These are phyloP conservation scores for Paraescarpia echinospica DNA, from an alignment of 1,140 invertebrate species.

Conservation along the genomic window DNA sequence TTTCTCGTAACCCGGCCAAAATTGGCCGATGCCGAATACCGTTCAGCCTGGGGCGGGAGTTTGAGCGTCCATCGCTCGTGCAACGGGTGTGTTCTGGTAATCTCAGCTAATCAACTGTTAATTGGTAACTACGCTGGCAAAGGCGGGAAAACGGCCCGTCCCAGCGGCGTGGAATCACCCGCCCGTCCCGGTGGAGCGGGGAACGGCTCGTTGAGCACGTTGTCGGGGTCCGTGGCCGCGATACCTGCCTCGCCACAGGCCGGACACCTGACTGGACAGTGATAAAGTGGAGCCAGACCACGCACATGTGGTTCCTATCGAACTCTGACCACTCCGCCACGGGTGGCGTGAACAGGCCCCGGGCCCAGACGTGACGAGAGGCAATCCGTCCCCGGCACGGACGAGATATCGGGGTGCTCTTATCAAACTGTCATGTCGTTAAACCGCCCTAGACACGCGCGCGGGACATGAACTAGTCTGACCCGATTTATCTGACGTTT, in stretches of 20 bases:
- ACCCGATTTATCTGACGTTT: neutral
- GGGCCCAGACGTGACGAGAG: neutral
- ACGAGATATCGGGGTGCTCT: neutral
- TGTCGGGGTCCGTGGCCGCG: no score
- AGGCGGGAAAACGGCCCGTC: neutral
- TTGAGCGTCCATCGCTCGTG: neutral
- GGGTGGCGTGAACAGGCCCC: neutral
- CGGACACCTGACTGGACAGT: neutral
- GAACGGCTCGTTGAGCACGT: neutral
- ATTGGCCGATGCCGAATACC: neutral
- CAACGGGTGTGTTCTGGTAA: neutral
- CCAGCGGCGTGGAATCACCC: neutral
- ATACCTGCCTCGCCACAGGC: neutral
- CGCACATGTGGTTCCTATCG: constrained; percentile 3
- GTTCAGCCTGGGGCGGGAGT: neutral
- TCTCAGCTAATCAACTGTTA: neutral
- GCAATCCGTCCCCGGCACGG: neutral
- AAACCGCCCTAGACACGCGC: neutral
- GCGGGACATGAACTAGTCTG: neutral
- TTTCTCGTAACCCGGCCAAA: neutral
- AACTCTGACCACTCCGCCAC: neutral
- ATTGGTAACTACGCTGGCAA: neutral
- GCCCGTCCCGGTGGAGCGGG: no score
- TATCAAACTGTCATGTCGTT: neutral
- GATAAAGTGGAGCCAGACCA: neutral